Base-by-base conservation (phyloP, 2,797 vertebrate genomes). In the Hypotaenidia philippensis region DNA sequence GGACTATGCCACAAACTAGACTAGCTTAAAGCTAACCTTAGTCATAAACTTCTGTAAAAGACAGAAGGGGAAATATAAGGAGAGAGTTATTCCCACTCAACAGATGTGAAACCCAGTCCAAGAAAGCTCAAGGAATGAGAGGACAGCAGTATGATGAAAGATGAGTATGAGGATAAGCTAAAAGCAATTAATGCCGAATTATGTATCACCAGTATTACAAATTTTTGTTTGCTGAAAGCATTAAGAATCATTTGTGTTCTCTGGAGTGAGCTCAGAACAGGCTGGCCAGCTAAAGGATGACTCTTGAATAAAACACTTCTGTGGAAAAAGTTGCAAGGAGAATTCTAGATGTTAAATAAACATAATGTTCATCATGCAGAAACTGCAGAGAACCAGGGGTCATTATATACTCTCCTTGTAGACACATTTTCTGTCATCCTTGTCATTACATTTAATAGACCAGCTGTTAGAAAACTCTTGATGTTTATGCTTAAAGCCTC, bases 311-410 rank as follows among this genome's bases (percentile, higher is more conserved):
- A 65, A 84, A 68, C 10, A 74, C 7, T 52, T 61, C 9, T 38
- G 20, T 26, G 21, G 53, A 77, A 68, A 70, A 91, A 60, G 38
- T 71, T 89, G 31, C 61, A 83, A 85, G 69, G 45, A 92, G 53
- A 92, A 89, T 87, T 89, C 22, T 50, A 52, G n/a, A 81, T 69
- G 72, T 85, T 87, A 83, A 93, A 89, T 75, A 87, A 93, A 84
- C 69, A 64, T 38, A 44, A 23, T 76, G 59, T 75, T 91, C 45
- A 71, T 78, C 38, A 68, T 36, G 80, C 44, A 88, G 74, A 66
- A 94, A 77, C 23, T 49, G 83, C 44, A 66, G 56, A 69, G 70
- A 86, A 86, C 11, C 38, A 84, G 40, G 36, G 71, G 81, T 89
- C 71, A 64, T 84, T 79, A 80, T 18, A 50, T 4, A 68, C 56